Evolutionary conservation across 2,888 invertebrate genomes (phyloP), one percentile per base, ranked within the genome.

Genomic region (Coleophora deauratella): DNA sequence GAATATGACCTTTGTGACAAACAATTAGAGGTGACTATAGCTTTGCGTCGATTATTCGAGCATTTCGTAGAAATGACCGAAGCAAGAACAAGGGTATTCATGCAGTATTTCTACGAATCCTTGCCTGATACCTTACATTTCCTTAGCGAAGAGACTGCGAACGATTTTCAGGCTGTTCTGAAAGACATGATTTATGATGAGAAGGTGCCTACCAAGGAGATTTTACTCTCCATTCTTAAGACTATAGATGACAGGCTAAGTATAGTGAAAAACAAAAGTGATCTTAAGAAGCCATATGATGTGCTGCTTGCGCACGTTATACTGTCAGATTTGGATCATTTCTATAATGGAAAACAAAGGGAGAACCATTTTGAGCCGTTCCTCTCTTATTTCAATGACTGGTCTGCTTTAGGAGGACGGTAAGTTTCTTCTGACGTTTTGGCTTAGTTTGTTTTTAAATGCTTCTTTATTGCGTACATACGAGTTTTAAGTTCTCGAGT

Each of bases 291-390:
- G n/a, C 63, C 62, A 0, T 58, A 58, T 27, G 77, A 80, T 9
- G 55, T 66, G 1, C 53, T 66, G 21, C 43, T 81, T 31, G 49
- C 75, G 0, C 57, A 74, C 33, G 55, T 54, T 0, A 76, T 80
- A 43, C 45, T 81, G 7, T 78, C 79, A 3, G 79, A 81, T 45
- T 51, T 81, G 57, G 80, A 81, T 45, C 63, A 71, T 35, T 54
- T 72, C 33, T 79, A 68, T 28, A 13, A 21, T 10, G 58, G 59
- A 31, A 62, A 54, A 9, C 47, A 52, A 0, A 66, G 57, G 14
- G 37, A 48, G 0, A 62, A 66, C 31, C 67, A 66, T 0, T 77
- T 77, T 41, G 57, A 59, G 32, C 41, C 39, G 2, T 74, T 76
- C 43, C 41, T 75, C 31, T 52, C 50, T 1, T 55, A 54, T 32